Percentiles rank a stretch among this genome's conserved stretches.
These are phyloP conservation scores for Muscina levida DNA, from an alignment of 2,888 invertebrate genomes.

Conservation along the genomic window DNA sequence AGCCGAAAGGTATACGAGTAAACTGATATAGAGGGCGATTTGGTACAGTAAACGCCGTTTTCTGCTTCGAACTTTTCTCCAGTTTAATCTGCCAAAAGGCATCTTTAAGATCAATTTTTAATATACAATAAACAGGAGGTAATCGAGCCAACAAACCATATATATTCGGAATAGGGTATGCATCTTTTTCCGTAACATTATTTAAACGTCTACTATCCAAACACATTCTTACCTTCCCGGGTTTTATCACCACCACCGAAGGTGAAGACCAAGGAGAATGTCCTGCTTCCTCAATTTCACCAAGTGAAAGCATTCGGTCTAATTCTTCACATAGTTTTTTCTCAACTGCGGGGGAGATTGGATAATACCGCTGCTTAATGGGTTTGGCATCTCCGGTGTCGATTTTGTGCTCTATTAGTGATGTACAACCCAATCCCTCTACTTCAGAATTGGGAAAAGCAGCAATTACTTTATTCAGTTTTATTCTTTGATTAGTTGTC, in stretches of 20 bases:
- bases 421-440: conserved; percentile 9
- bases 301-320: conserved; percentile 8
- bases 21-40: conserved; percentile 45
- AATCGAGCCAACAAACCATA: conserved; percentile 22
- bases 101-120: conserved; percentile 30
- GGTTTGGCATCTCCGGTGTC: conserved; percentile 16
- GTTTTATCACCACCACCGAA: conserved; percentile 16
- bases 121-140: not conserved
- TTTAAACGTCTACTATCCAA: conserved; percentile 30
- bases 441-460: not conserved
- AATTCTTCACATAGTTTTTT: not conserved
- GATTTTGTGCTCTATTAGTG: conserved; percentile 1
- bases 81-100: conserved; percentile 31
- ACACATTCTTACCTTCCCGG: conserved; percentile 25
- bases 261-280: conserved; percentile 23
- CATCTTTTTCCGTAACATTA: conserved; percentile 12
- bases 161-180: conserved; percentile 28
- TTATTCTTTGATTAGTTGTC: not conserved
- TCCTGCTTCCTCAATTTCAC: conserved; percentile 21
- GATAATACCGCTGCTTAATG: conserved; percentile 35
- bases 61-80: not conserved
- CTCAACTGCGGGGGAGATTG: not conserved
- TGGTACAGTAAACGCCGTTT: conserved; percentile 52
- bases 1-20: conserved; percentile 17
- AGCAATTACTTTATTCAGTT: not conserved